Base-by-base conservation (phyloP, 2,888 invertebrate species). In the Cepaea hortensis region DNA sequence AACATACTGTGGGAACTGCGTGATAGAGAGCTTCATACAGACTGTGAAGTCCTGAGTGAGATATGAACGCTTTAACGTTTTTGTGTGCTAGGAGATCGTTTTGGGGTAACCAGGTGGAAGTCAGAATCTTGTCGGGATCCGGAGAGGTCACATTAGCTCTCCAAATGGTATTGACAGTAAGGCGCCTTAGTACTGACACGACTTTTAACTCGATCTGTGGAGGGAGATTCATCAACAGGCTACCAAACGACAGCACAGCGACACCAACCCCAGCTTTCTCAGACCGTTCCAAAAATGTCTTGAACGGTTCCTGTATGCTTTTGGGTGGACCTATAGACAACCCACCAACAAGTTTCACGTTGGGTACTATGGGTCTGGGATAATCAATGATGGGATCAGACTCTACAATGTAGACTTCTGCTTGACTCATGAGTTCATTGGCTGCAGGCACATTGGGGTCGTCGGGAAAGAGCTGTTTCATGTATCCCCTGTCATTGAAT, bases 1-100 rank as follows among this genome's bases (percentile, higher is more conserved):
- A 76, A 62, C 89, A 88, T 0, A 92, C 73, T 81, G 91, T 89
- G 0, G 92, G 92, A 23, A 91, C 90, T 9, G 85, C 91, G 70
- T 91, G 90, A 84, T 90, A 91, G 5, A 92, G 85, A 3, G 88
- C 89, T 85, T 92, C 92, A 85, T 88, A 91, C 68, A 90, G 88
- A 46, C 91, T 88, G 79, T 90, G 91, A 50, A 87, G 88, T 20
- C 91, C 91, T 73, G 90, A 91, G 80, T 92, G 91, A 13, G 35
- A 46, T 13, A 73, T 35, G 46, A 73, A 73, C 23, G 35, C 73
- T 73, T 73, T 73, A 13, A 73, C 73, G 35, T 35, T 73, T 73
- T 46, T 73, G 73, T 73, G 23, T 46, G 13, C 73, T 3, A 73
- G 73, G 5, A 91, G 65, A 73, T 91, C 91, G 80, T 91, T 90